Evolutionary conservation across 2,888 invertebrate genomes (phyloP).

Genomic region (Hirtodrosophila histrioides): DNA sequence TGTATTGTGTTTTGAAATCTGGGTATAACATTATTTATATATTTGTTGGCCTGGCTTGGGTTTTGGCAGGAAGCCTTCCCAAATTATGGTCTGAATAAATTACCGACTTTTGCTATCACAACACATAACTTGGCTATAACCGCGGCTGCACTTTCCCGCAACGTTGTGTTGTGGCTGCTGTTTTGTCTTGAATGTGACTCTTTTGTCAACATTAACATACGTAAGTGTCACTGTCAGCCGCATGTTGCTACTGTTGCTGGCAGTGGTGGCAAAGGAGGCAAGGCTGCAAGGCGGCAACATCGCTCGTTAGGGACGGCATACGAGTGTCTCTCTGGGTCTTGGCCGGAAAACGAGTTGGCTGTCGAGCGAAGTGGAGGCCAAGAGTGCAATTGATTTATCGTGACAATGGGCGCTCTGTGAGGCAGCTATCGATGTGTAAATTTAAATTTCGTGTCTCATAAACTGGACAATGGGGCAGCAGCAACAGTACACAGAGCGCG

Average conservation of each 20-base stretch:
- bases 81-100: no score
- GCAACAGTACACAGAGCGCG: neutral
- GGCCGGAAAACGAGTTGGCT: constrained; percentile 22
- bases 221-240: constrained; percentile 82
- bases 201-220: constrained; percentile 82
- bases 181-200: constrained; percentile 56
- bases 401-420: constrained; percentile 72
- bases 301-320: constrained; percentile 33
- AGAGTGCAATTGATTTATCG: constrained; percentile 81
- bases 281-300: constrained; percentile 34
- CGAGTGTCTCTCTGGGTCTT: constrained; percentile 3
- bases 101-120: no score
- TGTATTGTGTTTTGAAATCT: no score
- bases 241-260: constrained; percentile 73
- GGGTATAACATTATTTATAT: no score
- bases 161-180: constrained; percentile 23
- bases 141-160: constrained; percentile 39
- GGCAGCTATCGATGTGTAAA: constrained; percentile 68
- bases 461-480: constrained; percentile 59
- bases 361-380: constrained; percentile 48
- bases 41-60: no score
- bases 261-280: constrained; percentile 19
- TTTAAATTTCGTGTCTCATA: constrained; percentile 75
- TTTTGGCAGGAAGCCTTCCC: no score
- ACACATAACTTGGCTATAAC: constrained; percentile 7